Base-by-base conservation (phyloP, 37 sponge, comb jelly and placozoan species). In the Hexactinellida sp. region DNA sequence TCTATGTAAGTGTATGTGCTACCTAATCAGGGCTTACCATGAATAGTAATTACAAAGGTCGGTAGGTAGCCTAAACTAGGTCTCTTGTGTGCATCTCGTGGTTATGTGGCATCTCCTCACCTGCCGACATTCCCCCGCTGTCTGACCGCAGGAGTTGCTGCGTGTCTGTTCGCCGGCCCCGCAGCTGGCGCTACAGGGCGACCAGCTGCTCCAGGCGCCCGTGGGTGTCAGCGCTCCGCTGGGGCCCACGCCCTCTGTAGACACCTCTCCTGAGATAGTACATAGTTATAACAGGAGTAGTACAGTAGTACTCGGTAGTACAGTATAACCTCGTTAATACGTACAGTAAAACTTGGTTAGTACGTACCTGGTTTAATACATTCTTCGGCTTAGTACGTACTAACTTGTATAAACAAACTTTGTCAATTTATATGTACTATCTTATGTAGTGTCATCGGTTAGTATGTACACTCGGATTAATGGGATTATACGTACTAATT, bases 21-120 rank as follows among this genome's bases (percentile, higher is more conserved):
- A n/a, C n/a, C n/a, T n/a, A n/a, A n/a, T n/a, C n/a, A n/a, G 76
- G 3, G 76, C 76, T 63, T 63, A 63, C 76, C 76, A 63, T 63
- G 76, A 63, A 63, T 7, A 25, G 5, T 63, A 10, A 3, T 32
- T 21, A 63, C 76, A 21, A 32, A 63, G 13, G 76, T 63, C 13
- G 25, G 21, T n/a, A 63, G 76, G 76, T 63, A 63, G 76, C 76
- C 13, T 63, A 21, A 63, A 23, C 3, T 63, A 32, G 5, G 76
- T 3, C 19, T 63, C 76, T 63, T 63, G 76, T 10, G 76, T 23
- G 30, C 76, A 63, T 63, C 76, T 63, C 13, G 76, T 25, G 13
- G 76, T 63, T 21, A 63, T 63, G 3, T 63, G 76, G 13, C 76
- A 63, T 63, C 76, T 63, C 13, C 76, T 63, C 76, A 63, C 76